Conservation (phyloP, 2,797 vertebrate genomes). For the Thamnophis elegans region DNA sequence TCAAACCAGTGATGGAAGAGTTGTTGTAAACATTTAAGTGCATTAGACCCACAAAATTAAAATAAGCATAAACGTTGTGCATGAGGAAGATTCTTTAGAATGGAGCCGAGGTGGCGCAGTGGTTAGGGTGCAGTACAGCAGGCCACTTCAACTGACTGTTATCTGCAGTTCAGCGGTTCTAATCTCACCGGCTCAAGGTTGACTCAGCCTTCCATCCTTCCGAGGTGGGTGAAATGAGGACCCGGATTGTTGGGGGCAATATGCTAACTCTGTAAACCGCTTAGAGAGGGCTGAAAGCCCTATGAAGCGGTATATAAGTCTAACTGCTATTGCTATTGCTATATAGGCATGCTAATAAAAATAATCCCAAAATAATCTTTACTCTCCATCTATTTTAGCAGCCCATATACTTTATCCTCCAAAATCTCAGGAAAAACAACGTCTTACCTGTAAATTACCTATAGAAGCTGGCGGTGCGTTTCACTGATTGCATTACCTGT, state of each 20-base stretch:
- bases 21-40: slow-evolving; percentile 38
- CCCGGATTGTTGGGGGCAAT: too few relatives aligned
- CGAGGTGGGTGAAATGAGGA: too few relatives aligned
- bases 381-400: background rate
- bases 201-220: too few relatives aligned
- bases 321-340: too few relatives aligned
- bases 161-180: too few relatives aligned
- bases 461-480: background rate
- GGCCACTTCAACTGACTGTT: too few relatives aligned
- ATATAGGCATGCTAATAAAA: background rate
- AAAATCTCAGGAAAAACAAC: background rate
- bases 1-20: slow-evolving; percentile 50
- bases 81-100: background rate
- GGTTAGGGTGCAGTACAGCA: too few relatives aligned
- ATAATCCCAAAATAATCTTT: background rate
- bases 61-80: background rate
- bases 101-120: too few relatives aligned
- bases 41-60: slow-evolving; percentile 14
- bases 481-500: background rate
- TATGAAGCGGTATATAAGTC: too few relatives aligned
- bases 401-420: background rate
- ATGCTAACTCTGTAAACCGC: too few relatives aligned
- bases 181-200: too few relatives aligned
- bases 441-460: background rate
- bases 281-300: too few relatives aligned